Evolutionary conservation across 1,140 invertebrate species (phyloP).

Genomic region (Drosophila kepulauana): DNA sequence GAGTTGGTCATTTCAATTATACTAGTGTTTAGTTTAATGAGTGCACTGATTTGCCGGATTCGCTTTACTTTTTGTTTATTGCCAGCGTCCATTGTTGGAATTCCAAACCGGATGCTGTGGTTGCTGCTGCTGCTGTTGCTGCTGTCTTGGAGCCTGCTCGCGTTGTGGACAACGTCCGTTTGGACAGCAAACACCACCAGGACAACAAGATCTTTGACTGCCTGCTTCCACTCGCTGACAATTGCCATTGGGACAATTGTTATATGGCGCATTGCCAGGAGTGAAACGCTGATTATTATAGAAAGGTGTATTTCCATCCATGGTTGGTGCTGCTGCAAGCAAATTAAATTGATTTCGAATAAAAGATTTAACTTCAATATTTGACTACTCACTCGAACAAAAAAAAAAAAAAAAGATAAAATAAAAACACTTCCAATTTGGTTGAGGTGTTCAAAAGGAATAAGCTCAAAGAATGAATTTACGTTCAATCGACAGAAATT

Average conservation of each 20-base stretch:
- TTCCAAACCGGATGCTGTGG: too few species aligned
- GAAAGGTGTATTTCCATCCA: slow-evolving; percentile 43
- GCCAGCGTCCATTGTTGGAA: slow-evolving; percentile 37
- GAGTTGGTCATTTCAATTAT: neutral
- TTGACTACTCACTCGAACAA: neutral
- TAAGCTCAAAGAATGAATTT: slow-evolving; percentile 34
- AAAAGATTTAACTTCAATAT: neutral
- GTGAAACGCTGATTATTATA: neutral
- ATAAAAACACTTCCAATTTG: slow-evolving; percentile 38
- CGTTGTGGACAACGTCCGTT: slow-evolving; percentile 30
- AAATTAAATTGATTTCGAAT: neutral
- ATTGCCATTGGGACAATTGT: slow-evolving; percentile 44
- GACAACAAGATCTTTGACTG: slow-evolving; percentile 1
- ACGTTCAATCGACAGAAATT: neutral
- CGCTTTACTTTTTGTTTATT: slow-evolving; percentile 26
- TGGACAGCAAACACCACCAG: slow-evolving; percentile 43
- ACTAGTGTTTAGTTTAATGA: slow-evolving; percentile 8
- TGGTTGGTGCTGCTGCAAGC: neutral
- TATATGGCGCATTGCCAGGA: neutral
- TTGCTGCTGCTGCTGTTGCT: neutral
- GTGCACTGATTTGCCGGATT: slow-evolving; percentile 23
- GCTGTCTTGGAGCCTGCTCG: neutral
- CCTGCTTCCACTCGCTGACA: slow-evolving; percentile 22
- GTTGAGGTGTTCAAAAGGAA: slow-evolving; percentile 31
- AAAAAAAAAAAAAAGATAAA: slow-evolving; percentile 32